Percentiles rank a stretch among this genome's conserved stretches.
phyloP scores from a whole-genome alignment of 1,140 invertebrate species.

The Polyergus mexicanus region DNA sequence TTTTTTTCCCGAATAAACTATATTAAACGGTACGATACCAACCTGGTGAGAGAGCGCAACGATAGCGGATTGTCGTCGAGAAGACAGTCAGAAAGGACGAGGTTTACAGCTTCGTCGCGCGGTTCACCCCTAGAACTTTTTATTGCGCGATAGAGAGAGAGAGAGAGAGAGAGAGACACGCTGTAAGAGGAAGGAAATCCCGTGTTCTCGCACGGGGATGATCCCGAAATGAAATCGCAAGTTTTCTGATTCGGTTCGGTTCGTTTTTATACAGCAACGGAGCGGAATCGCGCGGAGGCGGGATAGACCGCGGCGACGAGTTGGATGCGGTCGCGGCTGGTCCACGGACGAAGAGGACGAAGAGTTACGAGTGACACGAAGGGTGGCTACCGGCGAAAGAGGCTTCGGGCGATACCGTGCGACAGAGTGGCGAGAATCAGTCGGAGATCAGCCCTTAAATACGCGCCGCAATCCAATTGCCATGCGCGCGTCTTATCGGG shows the following conservation, averaged over 20 bases:
- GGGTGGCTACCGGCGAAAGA: conserved; percentile 30
- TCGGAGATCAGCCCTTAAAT: conserved; percentile 81
- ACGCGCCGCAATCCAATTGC: conserved; percentile 71
- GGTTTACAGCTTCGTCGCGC: neutral
- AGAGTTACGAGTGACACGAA: neutral
- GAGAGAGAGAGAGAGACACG: too few species aligned
- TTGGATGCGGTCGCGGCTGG: neutral
- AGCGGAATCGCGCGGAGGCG: neutral
- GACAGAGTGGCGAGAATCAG: conserved; percentile 78
- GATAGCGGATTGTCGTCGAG: neutral
- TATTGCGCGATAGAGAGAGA: neutral
- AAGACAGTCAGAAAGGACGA: neutral
- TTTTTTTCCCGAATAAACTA: neutral
- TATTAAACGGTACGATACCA: conserved; percentile 5
- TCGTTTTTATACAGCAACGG: too few species aligned
- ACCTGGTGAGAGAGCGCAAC: conserved; percentile 21
- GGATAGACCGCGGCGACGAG: neutral
- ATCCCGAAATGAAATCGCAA: neutral
- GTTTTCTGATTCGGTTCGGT: neutral
- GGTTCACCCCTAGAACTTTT: conserved; percentile 7
- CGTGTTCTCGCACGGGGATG: neutral
- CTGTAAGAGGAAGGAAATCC: neutral
- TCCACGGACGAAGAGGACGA: neutral
- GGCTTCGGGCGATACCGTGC: conserved; percentile 55
- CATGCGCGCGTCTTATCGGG: conserved; percentile 79